Base-by-base conservation (phyloP, 2,888 invertebrate species). In the Seira musarum region DNA sequence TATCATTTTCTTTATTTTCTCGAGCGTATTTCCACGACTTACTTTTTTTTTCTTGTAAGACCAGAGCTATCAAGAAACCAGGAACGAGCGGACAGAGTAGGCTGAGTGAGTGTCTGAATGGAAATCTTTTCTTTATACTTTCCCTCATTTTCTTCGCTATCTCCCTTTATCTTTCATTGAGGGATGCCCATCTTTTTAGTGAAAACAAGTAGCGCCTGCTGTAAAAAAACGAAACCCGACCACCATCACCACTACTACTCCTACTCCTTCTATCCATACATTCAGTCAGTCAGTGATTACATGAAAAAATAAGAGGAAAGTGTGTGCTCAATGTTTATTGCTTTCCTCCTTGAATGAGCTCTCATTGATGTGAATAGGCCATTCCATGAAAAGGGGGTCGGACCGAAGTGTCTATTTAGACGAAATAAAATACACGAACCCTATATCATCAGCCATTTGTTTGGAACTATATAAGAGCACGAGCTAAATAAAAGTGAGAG, bases 361-460 rank as follows among this genome's bases (percentile, higher is more conserved):
- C 65, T 64, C 53, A 73, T 66, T 73, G 73, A 66, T 66, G 73
- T 73, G 73, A 66, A 73, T 66, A 53, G 66, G 74, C 60, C 30
- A 66, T 66, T 21, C 60, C 30, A 60, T 21, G 30, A 57, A 69
- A 67, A 63, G 63, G 63, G 66, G 40, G 40, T 66, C 66, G 40
- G 40, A 46, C 65, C 30, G 65, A 30, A n/a, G 24, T 25, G 65
- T 65, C 30, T 17, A 65, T 65, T 25, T 24, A 46, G 30, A 30
- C 30, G 30, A 30, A 30, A 30, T 30, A 30, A 30, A 30, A 30
- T 30, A 30, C 30, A 30, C 30, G 30, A 30, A 5, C 30, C 30
- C 30, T 30, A 30, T 30, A 30, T 30, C 30, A 30, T 30, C 30
- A 30, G 30, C 8, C 30, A 8, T 30, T 30, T 30, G 2, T 30